Evolutionary conservation across 2,888 invertebrate genomes (phyloP).

Genomic region (Bombylius discolor): DNA sequence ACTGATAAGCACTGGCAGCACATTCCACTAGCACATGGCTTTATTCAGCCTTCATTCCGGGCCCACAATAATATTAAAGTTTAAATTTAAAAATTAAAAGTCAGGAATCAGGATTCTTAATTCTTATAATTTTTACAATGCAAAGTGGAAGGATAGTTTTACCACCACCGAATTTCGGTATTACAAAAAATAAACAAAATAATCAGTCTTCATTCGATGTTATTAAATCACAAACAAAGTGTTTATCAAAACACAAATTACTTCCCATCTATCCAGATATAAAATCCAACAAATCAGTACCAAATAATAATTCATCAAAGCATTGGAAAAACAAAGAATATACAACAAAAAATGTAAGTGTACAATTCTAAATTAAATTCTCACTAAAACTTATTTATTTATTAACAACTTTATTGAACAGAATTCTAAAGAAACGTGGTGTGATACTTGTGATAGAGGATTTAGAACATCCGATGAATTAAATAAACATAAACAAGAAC

Average conservation of each 20-base stretch:
- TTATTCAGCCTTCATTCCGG: too few relatives aligned
- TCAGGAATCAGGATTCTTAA: too few relatives aligned
- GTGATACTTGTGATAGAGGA: slow-evolving; percentile 71
- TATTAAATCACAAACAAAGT: not conserved
- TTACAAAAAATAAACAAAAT: not conserved
- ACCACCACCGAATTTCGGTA: not conserved
- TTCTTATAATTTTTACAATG: too few relatives aligned
- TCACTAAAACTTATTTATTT: not conserved
- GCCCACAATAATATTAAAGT: too few relatives aligned
- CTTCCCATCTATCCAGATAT: too few relatives aligned
- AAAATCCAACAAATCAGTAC: not conserved
- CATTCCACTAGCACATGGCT: too few relatives aligned
- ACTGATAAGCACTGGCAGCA: too few relatives aligned
- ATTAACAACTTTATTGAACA: not conserved
- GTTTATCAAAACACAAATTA: not conserved
- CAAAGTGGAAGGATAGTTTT: not conserved
- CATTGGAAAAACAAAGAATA: too few relatives aligned
- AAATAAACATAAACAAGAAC: slow-evolving; percentile 55
- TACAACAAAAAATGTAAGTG: not conserved
- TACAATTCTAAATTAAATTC: not conserved
- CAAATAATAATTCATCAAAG: too few relatives aligned
- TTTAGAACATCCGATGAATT: slow-evolving; percentile 48
- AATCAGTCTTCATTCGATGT: not conserved
- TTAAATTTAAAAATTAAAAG: too few relatives aligned
- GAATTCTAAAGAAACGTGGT: slow-evolving; percentile 24